Evolutionary conservation across 2,113 vertebrate genomes (phyloP).

Genomic region (Abramis brama): DNA sequence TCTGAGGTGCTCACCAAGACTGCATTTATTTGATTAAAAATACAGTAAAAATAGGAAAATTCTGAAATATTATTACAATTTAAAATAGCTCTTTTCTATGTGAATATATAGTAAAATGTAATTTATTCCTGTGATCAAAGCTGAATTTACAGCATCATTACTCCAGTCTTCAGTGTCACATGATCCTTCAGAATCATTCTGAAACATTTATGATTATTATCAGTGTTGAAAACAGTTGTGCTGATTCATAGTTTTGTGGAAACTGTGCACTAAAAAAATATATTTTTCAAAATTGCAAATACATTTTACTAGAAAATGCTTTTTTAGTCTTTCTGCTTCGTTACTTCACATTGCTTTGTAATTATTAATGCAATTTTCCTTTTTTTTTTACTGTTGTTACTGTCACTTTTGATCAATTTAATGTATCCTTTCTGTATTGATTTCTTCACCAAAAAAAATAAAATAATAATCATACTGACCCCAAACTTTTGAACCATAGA

Average conservation of each 20-base stretch:
- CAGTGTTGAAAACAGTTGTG: background rate
- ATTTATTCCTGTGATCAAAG: background rate
- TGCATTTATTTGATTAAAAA: background rate
- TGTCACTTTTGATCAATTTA: background rate
- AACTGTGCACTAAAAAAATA: background rate
- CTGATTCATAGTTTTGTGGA: background rate
- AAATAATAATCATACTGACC: background rate
- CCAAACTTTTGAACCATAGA: too few relatives aligned
- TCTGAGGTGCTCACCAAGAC: too few relatives aligned
- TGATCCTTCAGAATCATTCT: background rate
- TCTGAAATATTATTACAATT: background rate
- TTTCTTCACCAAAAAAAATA: background rate
- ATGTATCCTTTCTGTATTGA: background rate
- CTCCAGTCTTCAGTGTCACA: background rate
- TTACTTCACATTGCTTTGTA: too few relatives aligned
- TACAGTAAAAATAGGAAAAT: background rate
- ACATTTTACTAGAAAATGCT: too few relatives aligned
- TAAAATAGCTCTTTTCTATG: background rate
- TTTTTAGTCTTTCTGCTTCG: too few relatives aligned
- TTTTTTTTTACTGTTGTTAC: background rate
- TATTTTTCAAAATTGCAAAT: too few relatives aligned
- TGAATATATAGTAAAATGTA: background rate
- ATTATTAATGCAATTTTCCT: too few relatives aligned
- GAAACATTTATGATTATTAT: background rate
- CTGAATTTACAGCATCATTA: background rate